Conservation (phyloP, 2,797 vertebrate species). For the Spinus olivaceus region DNA sequence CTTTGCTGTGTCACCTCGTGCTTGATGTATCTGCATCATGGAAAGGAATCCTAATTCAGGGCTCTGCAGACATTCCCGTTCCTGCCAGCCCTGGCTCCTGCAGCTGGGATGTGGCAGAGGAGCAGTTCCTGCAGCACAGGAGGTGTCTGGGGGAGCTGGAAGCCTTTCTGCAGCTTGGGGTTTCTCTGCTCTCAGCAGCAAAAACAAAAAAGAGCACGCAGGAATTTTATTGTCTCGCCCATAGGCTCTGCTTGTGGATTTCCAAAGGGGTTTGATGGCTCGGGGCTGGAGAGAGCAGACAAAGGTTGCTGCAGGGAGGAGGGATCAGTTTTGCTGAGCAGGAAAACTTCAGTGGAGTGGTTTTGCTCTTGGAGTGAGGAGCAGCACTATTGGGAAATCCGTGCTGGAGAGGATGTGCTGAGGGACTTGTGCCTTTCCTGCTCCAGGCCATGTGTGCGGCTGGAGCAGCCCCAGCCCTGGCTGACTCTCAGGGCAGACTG, state of each 20-base stretch:
- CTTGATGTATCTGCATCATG: fast-evolving
- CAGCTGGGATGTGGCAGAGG: neutral
- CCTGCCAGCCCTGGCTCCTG: conserved; percentile 61
- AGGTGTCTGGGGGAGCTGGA: neutral
- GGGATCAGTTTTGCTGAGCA: neutral
- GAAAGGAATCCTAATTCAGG: too few relatives aligned
- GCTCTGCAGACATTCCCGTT: neutral
- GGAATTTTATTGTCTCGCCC: neutral
- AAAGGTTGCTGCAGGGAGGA: neutral
- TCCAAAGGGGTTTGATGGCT: neutral
- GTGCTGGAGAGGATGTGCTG: neutral
- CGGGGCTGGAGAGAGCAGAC: neutral
- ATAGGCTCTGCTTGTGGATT: neutral
- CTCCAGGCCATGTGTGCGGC: neutral
- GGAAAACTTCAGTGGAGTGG: neutral
- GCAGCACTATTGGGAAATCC: neutral
- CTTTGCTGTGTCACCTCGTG: neutral
- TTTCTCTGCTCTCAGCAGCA: neutral
- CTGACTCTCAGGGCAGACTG: neutral
- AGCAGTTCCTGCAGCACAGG: neutral
- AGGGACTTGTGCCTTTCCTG: neutral
- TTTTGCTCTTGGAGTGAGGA: neutral
- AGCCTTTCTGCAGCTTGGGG: neutral
- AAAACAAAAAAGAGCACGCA: neutral
- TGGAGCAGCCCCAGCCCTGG: conserved; percentile 21